A percentile compares a stretch with the other conserved stretches of the same genome.
Conservation (phyloP, 1,140 invertebrate genomes). For the Vollenhovia emeryi region DNA sequence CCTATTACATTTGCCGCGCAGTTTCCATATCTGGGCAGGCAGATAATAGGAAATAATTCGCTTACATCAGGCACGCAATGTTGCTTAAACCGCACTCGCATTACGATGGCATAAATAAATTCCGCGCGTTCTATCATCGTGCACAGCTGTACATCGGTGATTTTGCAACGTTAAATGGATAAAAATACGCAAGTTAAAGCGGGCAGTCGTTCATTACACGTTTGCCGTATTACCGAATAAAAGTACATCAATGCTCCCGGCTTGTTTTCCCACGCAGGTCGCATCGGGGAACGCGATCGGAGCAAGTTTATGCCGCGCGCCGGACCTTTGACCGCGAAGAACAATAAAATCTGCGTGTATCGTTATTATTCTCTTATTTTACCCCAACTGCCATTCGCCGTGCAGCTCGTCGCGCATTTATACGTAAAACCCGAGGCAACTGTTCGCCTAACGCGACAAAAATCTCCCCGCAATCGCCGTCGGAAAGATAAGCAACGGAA, state of each 20-base stretch:
- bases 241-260: neutral
- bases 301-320: conserved; percentile 46
- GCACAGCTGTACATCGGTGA: neutral
- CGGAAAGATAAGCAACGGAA: conserved; percentile 31
- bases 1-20: neutral
- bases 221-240: neutral
- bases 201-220: neutral
- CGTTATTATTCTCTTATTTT: conserved; percentile 61
- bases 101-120: neutral
- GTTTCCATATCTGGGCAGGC: neutral
- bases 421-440: conserved; percentile 39
- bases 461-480: conserved; percentile 15
- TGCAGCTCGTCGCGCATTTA: conserved; percentile 59
- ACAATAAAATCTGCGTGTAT: conserved; percentile 65
- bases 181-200: neutral
- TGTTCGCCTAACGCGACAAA: conserved; percentile 41
- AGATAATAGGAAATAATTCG: neutral
- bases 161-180: conserved; percentile 5
- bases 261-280: conserved; percentile 28
- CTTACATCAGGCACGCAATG: neutral
- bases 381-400: conserved; percentile 37
- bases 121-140: neutral
- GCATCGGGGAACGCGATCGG: neutral
- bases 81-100: conserved; percentile 1
- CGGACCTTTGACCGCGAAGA: conserved; percentile 64